Conservation (phyloP, 1,140 invertebrate genomes). For the Pseudomyrmex sp. region DNA sequence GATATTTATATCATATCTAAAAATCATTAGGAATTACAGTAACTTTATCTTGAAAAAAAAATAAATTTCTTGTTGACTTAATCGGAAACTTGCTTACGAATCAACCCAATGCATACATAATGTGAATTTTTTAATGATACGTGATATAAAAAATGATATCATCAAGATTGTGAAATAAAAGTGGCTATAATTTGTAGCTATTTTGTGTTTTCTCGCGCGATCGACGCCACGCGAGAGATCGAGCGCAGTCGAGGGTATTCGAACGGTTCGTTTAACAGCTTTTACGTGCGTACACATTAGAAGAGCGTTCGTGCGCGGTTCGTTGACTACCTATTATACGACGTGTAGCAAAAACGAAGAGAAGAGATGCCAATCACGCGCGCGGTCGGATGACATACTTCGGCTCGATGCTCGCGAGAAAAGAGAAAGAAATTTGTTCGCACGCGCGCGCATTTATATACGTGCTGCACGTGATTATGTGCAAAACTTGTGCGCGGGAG, state of each 20-base stretch:
- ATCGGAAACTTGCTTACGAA: too few relatives aligned
- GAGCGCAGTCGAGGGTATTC: not conserved
- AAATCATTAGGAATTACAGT: too few relatives aligned
- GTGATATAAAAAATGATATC: too few relatives aligned
- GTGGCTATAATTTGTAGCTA: too few relatives aligned
- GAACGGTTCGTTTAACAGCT: conserved; percentile 14
- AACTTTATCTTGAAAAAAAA: too few relatives aligned
- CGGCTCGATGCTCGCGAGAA: not conserved
- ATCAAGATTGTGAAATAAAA: too few relatives aligned
- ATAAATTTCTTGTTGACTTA: too few relatives aligned
- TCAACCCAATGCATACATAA: too few relatives aligned
- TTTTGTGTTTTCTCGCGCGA: too few relatives aligned
- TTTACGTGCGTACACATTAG: not conserved
- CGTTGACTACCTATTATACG: not conserved
- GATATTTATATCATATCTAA: too few relatives aligned
- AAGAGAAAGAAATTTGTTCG: not conserved
- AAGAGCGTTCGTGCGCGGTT: not conserved
- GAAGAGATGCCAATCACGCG: not conserved
- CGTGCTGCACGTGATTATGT: not conserved
- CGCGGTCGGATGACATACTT: conserved; percentile 11
- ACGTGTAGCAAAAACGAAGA: not conserved
- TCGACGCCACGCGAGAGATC: not conserved
- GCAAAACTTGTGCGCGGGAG: not conserved
- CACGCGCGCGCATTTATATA: not conserved
- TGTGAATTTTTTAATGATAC: too few relatives aligned